These are phyloP conservation scores for Cloeon dipterum DNA, from an alignment of 2,888 invertebrate species.

Conservation along the genomic window DNA sequence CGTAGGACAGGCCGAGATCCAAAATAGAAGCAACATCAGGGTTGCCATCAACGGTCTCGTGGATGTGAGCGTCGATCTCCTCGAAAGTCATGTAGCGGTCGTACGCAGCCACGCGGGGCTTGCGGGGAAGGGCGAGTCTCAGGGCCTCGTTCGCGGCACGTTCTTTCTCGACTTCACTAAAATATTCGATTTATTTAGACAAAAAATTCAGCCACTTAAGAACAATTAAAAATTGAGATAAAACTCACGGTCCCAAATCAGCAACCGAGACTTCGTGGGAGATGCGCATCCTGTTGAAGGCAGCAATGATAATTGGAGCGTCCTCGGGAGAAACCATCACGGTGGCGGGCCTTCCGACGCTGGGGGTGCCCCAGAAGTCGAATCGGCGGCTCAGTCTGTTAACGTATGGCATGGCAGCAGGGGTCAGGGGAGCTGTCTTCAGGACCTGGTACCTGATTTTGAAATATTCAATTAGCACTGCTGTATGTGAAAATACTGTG, in stretches of 20 bases:
- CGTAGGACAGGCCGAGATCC: conserved; percentile 12
- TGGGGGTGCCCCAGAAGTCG: background rate
- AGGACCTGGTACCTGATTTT: background rate
- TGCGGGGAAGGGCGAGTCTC: background rate
- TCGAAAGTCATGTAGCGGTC: background rate
- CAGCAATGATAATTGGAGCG: background rate
- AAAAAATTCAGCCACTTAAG: no score
- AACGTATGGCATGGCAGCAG: background rate
- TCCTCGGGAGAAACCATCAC: background rate
- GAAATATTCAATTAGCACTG: no score
- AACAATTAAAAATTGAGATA: no score
- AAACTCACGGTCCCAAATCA: background rate
- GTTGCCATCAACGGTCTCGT: background rate
- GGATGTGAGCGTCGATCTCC: background rate
- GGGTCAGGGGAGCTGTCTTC: background rate
- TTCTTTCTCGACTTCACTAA: background rate
- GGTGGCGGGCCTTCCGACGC: background rate
- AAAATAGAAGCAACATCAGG: conserved; percentile 3
- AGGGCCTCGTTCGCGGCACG: background rate
- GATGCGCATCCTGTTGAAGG: background rate
- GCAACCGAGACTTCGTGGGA: background rate
- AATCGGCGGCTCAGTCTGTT: background rate
- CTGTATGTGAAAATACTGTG: no score
- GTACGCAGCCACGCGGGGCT: background rate
- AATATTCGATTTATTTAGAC: no score